phyloP scores from a whole-genome alignment of 2,888 invertebrate species.

The Drosophila ochracea region DNA sequence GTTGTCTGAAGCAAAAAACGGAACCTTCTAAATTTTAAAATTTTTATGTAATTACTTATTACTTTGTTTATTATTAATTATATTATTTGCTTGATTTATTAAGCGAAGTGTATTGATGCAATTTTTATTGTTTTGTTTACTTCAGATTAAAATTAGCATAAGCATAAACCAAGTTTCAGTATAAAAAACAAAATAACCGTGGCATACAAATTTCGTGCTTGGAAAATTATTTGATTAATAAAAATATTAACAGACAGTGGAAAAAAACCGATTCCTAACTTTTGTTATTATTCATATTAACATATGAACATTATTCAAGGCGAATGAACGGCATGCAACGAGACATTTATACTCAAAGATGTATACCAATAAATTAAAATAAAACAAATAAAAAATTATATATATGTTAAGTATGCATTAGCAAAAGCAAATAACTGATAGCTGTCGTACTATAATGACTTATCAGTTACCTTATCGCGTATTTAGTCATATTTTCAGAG shows the following conservation, averaged over 20 bases:
- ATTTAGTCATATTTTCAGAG: slow-evolving; percentile 19
- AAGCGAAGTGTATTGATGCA: slow-evolving; percentile 11
- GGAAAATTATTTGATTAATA: slow-evolving; percentile 14
- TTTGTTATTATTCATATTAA: neutral
- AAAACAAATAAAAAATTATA: neutral
- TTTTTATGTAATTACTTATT: neutral
- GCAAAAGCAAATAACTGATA: slow-evolving; percentile 8
- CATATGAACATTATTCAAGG: neutral
- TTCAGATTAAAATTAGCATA: slow-evolving; percentile 54
- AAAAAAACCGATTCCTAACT: neutral
- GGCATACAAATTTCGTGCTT: slow-evolving; percentile 27
- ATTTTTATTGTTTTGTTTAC: slow-evolving; percentile 41
- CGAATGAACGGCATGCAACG: neutral
- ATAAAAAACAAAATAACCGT: slow-evolving; percentile 33
- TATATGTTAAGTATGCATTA: neutral
- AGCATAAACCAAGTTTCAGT: slow-evolving; percentile 45
- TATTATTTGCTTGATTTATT: neutral
- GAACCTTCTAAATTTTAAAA: neutral
- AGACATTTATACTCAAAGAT: neutral
- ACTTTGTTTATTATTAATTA: neutral
- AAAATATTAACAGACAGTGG: neutral
- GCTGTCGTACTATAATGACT: neutral
- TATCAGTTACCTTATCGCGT: slow-evolving; percentile 19
- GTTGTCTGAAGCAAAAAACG: neutral
- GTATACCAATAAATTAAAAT: slow-evolving; percentile 1